Evolutionary conservation across 2,113 vertebrate genomes (phyloP), one percentile per base, ranked within the genome.

Genomic region (Vanacampus margaritifer): DNA sequence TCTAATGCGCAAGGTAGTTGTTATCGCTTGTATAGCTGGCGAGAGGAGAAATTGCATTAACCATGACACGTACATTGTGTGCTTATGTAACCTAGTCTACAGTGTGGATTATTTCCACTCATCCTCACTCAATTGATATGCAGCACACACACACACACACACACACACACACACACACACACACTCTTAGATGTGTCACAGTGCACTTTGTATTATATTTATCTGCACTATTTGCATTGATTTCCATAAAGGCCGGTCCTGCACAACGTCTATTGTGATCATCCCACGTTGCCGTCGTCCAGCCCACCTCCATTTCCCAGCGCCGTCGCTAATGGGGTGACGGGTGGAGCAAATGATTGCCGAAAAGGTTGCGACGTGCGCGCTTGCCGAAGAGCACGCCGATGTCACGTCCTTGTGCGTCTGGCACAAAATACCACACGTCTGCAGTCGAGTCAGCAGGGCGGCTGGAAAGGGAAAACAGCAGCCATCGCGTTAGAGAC

Each of bases 301-400:
- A 73, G 59, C 61, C 53, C n/a, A 35, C 63, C 70, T 72, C 56
- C 64, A 62, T 60, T 69, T 72, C 41, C 69, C 26, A 71, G 58
- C 71, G 39, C 23, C 35, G 12, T 28, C 17, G 4, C 53, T 80
- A 80, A 75, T 72, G 66, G 74, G 72, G 60, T 65, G 73, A n/a
- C 39, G 36, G 69, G 37, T 72, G 54, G 72, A 76, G 74, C 45
- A 37, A 71, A 76, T 66, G 79, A 68, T 72, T 69, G 66, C 75
- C 36, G 23, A 71, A 54, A 85, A 87, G 75, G 77, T 84, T 70
- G 74, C 56, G 61, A 77, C 63, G 60, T 69, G 67, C 36, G 64
- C 17, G 26, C 41, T 64, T 41, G 23, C 36, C 12, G 46, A 16
- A 16, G 6, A 17, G 41, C 10, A 3, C 24, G 61, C 23, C n/a